phyloP scores from a whole-genome alignment of 2,797 vertebrate genomes.

The Acropternis orthonyx region DNA sequence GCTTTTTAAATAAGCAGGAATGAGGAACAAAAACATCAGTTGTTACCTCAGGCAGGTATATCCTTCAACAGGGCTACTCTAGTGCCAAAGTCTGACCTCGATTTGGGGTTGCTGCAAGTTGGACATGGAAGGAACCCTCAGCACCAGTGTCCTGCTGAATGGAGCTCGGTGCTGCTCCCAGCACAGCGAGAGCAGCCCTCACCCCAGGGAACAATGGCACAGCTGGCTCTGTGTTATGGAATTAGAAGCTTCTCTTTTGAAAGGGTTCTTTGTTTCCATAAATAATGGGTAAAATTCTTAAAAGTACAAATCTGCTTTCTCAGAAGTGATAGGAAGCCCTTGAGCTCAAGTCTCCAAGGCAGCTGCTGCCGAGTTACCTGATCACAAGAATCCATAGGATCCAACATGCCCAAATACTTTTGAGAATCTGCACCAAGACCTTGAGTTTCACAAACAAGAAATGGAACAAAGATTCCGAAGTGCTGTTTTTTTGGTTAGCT shows the following conservation, averaged over 20 bases:
- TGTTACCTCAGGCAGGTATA: conserved; percentile 13
- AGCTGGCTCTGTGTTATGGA: background rate
- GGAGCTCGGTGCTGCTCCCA: background rate
- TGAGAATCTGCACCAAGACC: background rate
- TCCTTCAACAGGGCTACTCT: background rate
- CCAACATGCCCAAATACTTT: background rate
- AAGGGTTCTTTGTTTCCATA: conserved; percentile 18
- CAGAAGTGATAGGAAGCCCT: conserved; percentile 16
- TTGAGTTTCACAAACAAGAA: background rate
- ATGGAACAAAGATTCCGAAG: background rate
- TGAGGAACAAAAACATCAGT: conserved; percentile 35
- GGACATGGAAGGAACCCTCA: background rate
- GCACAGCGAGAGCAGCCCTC: background rate
- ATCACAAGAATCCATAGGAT: background rate
- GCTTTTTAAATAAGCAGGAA: conserved; percentile 38
- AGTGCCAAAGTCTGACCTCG: background rate
- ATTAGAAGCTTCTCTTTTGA: background rate
- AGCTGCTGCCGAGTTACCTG: background rate
- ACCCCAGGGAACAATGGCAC: background rate
- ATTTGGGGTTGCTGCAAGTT: background rate
- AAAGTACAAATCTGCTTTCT: background rate
- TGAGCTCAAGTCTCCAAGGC: rapidly evolving
- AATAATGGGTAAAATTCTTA: background rate
- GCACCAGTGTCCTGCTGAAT: background rate
- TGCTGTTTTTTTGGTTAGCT: background rate